These are phyloP conservation scores for Brachionus rubens DNA, from an alignment of 1,140 invertebrate species.

Conservation along the genomic window DNA sequence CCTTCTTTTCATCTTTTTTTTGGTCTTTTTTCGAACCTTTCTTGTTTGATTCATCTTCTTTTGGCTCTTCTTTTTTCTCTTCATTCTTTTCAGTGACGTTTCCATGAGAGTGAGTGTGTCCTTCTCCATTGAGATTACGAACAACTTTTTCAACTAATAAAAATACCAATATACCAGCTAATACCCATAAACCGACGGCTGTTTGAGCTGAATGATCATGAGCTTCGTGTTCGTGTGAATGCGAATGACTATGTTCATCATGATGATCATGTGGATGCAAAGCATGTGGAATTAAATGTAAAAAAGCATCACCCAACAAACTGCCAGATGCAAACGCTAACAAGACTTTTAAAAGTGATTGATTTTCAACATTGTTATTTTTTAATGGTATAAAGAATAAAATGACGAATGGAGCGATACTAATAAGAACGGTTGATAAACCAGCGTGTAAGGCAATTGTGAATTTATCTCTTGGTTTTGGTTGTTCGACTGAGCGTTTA, in stretches of 20 bases:
- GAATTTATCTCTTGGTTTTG: conserved; percentile 23
- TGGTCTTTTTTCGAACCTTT: conserved; percentile 23
- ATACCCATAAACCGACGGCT: conserved; percentile 80
- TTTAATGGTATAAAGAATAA: conserved; percentile 83
- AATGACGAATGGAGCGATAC: conserved; percentile 85
- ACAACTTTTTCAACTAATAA: conserved; percentile 88
- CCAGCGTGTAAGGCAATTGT: not conserved
- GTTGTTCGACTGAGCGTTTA: not conserved
- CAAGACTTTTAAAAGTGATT: conserved; percentile 76
- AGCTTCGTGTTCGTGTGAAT: conserved; percentile 66
- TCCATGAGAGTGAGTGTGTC: conserved; percentile 46
- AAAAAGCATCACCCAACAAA: conserved; percentile 87
- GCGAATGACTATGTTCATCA: conserved; percentile 69
- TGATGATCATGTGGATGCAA: conserved; percentile 60
- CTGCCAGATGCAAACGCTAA: conserved; percentile 91
- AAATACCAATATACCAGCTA: conserved; percentile 85
- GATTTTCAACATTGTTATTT: conserved; percentile 71
- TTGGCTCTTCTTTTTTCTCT: conserved; percentile 46
- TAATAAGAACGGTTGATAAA: conserved; percentile 78
- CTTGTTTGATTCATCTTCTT: not conserved
- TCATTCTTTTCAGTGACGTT: conserved; percentile 41
- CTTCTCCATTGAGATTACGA: conserved; percentile 55
- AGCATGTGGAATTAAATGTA: conserved; percentile 93
- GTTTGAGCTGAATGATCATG: conserved; percentile 67
- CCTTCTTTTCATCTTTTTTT: conserved; percentile 35